phyloP scores from a whole-genome alignment of 2,113 vertebrate genomes.

The Okapia johnstoni region DNA sequence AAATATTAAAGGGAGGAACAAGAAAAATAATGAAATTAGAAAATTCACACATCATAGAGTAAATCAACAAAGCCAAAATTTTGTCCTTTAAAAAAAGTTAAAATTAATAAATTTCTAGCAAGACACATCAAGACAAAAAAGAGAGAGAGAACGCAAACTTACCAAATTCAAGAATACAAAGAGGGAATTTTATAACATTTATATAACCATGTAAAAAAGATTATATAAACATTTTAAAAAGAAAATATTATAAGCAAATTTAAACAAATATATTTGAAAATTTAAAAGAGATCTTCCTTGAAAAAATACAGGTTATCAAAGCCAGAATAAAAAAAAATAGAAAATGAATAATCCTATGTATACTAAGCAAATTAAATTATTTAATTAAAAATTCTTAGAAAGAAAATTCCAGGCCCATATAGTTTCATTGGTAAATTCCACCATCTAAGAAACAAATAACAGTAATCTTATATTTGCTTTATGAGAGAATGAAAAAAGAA shows the following conservation, averaged over 20 bases:
- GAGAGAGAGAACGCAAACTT: neutral
- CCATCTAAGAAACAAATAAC: neutral
- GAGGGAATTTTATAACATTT: neutral
- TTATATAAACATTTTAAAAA: neutral
- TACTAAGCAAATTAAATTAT: neutral
- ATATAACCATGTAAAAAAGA: neutral
- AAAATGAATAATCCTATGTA: neutral
- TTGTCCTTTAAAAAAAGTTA: neutral
- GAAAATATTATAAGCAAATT: neutral
- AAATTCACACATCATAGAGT: neutral
- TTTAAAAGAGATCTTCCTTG: neutral
- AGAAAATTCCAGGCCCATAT: neutral
- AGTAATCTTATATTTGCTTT: neutral
- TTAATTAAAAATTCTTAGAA: neutral
- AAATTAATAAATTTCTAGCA: neutral
- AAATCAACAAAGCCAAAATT: neutral
- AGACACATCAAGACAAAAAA: neutral
- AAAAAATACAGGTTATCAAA: neutral
- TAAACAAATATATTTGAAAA: neutral
- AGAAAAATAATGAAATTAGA: neutral
- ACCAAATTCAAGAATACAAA: neutral
- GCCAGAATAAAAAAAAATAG: neutral
- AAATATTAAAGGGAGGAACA: neutral
- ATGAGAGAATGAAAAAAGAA: neutral
- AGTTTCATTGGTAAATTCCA: neutral